Conservation (phyloP, 2,797 vertebrate species). For the Artibeus lituratus region DNA sequence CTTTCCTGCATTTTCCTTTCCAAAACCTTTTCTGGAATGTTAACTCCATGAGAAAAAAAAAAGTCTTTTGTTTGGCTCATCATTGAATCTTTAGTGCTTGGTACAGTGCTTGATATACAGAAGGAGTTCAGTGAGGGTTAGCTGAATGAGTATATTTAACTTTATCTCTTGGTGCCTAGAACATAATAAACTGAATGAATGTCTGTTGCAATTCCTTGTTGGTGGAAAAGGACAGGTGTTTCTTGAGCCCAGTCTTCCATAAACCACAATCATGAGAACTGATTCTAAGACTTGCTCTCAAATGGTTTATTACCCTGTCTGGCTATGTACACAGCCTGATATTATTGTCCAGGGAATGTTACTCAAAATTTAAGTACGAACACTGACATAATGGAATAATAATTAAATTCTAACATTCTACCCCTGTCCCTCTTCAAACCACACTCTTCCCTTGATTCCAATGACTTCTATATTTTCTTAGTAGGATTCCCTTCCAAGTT, state of each 20-base stretch:
- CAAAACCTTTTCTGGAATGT: background rate
- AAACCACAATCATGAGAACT: background rate
- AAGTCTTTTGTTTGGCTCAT: background rate
- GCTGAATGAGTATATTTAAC: background rate
- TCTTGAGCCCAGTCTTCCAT: background rate
- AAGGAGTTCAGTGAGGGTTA: background rate
- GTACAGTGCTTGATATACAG: background rate
- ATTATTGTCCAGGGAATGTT: background rate
- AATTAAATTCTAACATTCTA: background rate
- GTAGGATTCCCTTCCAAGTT: background rate
- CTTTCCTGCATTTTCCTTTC: background rate
- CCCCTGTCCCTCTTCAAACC: background rate
- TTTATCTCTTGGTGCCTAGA: background rate
- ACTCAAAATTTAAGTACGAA: conserved; percentile 1
- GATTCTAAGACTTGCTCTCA: conserved; percentile 16
- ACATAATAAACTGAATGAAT: background rate
- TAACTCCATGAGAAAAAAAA: background rate
- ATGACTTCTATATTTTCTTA: background rate
- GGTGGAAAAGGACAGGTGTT: background rate
- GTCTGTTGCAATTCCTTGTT: background rate
- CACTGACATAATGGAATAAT: background rate
- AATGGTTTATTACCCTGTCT: background rate
- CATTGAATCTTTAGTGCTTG: background rate
- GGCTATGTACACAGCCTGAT: background rate
- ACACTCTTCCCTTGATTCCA: background rate